Conservation (phyloP, 2,113 vertebrate genomes). For the Ariopsis seemanni region DNA sequence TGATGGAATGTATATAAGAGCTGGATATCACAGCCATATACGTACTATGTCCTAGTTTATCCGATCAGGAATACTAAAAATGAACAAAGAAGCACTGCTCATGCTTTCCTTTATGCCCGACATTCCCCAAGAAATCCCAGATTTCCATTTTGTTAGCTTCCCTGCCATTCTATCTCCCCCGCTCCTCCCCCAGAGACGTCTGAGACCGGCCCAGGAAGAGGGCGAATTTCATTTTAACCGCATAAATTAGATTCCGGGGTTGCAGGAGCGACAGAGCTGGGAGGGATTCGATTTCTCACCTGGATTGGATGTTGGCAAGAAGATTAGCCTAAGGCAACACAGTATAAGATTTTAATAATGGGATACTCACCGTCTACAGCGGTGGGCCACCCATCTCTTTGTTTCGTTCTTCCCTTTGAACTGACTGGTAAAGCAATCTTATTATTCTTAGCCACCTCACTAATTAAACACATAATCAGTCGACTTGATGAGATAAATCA, state of each 20-base stretch:
- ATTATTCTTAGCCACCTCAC: constrained; percentile 9
- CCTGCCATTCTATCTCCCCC: not conserved
- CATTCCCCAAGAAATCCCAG: constrained; percentile 2
- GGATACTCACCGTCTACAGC: constrained; percentile 19
- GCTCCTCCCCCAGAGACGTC: not conserved
- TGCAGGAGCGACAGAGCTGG: constrained; percentile 9
- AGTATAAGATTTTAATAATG: constrained; percentile 31
- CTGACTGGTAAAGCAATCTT: not conserved
- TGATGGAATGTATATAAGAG: constrained; percentile 7
- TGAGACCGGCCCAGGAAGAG: constrained; percentile 4
- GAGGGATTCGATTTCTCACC: constrained; percentile 41
- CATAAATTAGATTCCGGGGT: constrained; percentile 48
- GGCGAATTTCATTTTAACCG: constrained; percentile 40
- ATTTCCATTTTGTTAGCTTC: constrained; percentile 9
- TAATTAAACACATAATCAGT: not conserved
- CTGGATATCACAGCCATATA: constrained; percentile 5
- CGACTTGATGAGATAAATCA: not conserved
- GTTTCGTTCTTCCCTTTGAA: not conserved
- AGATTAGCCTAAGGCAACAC: constrained; percentile 29
- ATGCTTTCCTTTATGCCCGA: not conserved
- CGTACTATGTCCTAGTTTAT: not conserved
- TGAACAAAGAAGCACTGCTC: constrained; percentile 36
- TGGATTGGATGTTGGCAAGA: not conserved
- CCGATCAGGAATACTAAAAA: not conserved
- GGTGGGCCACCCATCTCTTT: not conserved